A percentile compares a stretch with the other conserved stretches of the same genome.
Conservation (phyloP, 2,113 vertebrate genomes). For the Puntigrus tetrazona region DNA sequence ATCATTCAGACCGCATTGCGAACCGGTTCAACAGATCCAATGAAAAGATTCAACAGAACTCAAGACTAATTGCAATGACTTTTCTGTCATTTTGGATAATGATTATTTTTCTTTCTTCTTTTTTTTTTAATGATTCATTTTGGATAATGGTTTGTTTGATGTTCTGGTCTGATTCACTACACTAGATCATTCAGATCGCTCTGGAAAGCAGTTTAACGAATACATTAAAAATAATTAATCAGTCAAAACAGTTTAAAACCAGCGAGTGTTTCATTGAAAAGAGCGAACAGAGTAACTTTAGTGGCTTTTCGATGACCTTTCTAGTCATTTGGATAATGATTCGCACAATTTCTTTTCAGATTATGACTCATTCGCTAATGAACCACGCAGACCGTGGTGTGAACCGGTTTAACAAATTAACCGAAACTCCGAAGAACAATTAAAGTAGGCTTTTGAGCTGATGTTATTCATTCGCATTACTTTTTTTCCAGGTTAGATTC, state of each 20-base stretch:
- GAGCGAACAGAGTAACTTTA: not conserved
- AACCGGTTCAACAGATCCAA: not conserved
- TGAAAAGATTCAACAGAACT: not conserved
- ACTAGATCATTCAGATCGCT: too few species aligned
- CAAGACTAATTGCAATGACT: too few species aligned
- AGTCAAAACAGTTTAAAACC: not conserved
- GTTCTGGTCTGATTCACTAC: not conserved
- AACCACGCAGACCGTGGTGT: not conserved
- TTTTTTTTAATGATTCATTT: too few species aligned
- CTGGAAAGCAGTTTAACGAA: not conserved
- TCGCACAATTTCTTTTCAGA: not conserved
- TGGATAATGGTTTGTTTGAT: too few species aligned
- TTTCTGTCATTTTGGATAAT: too few species aligned
- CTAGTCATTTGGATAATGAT: not conserved
- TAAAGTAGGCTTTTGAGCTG: not conserved
- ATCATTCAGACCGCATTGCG: not conserved
- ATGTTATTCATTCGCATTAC: not conserved
- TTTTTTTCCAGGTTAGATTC: not conserved
- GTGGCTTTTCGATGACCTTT: not conserved
- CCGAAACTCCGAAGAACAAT: not conserved
- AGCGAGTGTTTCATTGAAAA: not conserved
- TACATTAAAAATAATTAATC: not conserved
- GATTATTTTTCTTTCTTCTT: too few species aligned
- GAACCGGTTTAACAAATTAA: not conserved
- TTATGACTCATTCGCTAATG: not conserved